Base-by-base conservation (phyloP, 2,888 invertebrate genomes). In the Aplocera efformata region DNA sequence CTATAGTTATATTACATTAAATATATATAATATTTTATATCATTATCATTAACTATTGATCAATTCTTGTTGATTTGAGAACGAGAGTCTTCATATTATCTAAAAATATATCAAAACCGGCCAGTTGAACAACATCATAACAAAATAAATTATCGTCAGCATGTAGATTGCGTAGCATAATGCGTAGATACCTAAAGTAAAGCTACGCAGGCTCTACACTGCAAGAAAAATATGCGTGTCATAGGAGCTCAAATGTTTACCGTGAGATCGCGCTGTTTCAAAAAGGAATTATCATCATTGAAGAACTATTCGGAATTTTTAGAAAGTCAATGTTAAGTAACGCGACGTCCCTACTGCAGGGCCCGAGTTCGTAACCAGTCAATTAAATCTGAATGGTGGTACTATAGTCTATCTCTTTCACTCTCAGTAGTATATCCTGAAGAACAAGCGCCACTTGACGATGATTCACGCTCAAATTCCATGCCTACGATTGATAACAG, bases 401-500 rank as follows among this genome's bases (percentile, higher is more conserved):
- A 78, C 72, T 63, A 74, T 76, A 65, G 48, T 57, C 75, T 57
- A 62, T 85, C 86, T 83, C 84, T 78, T 72, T 86, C 77, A 50
- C 79, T 71, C 85, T 57, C 62, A 69, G 66, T 64, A 63, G 63
- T 67, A 73, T 72, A 74, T 74, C 76, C 76, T 67, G 69, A 72
- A 67, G 69, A 67, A 69, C 74, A 79, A 80, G 84, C 84, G 84
- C 84, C 84, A 85, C 82, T 82, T 83, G 83, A 75, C 76, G 81
- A 79, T 85, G 84, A 85, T 79, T 85, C 85, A 85, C 79, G 76
- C 78, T 79, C 66, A 70, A 81, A 85, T 84, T 80, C 84, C 82
- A 72, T 79, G 78, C 81, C 76, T 79, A 82, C 83, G 77, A 80
- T 81, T 82, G 83, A 83, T 84, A 85, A 85, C 79, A 84, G 72